A percentile compares a stretch with the other conserved stretches of the same genome.
Evolutionary conservation across 2,888 invertebrate genomes (phyloP).

Genomic region (Pegoplata infirma): DNA sequence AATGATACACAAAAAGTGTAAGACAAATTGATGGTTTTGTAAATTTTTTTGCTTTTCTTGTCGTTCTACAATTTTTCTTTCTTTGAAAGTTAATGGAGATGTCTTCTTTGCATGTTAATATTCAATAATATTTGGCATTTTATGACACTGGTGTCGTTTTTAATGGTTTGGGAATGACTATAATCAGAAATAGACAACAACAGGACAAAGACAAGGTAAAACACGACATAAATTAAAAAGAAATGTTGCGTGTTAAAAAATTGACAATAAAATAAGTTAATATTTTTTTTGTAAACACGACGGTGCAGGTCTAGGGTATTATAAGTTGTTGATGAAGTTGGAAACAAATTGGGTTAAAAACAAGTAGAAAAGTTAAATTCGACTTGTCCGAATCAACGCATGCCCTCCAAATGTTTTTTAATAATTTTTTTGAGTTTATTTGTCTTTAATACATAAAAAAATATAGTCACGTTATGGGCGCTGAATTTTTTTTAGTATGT

Average conservation of each 20-base stretch:
- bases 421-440: too few species aligned
- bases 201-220: background rate
- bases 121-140: constrained; percentile 44
- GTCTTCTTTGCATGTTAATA: constrained; percentile 46
- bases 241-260: constrained; percentile 21
- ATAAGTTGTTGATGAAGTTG: too few species aligned
- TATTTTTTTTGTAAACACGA: background rate
- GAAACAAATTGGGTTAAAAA: too few species aligned
- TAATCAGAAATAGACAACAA: background rate
- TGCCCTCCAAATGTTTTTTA: too few species aligned
- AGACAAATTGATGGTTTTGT: background rate
- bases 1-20: background rate
- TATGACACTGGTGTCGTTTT: constrained; percentile 33
- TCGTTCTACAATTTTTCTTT: background rate
- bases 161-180: constrained; percentile 10
- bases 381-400: too few species aligned
- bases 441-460: too few species aligned
- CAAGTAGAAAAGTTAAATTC: too few species aligned
- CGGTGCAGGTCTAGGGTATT: background rate
- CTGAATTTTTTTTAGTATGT: too few species aligned
- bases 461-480: too few species aligned
- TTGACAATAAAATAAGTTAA: background rate
- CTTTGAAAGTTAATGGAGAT: constrained; percentile 40
- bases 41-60: too few species aligned
- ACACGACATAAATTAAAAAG: constrained; percentile 18